Conservation (phyloP, 2,797 vertebrate genomes). For the Scolopax rusticola region DNA sequence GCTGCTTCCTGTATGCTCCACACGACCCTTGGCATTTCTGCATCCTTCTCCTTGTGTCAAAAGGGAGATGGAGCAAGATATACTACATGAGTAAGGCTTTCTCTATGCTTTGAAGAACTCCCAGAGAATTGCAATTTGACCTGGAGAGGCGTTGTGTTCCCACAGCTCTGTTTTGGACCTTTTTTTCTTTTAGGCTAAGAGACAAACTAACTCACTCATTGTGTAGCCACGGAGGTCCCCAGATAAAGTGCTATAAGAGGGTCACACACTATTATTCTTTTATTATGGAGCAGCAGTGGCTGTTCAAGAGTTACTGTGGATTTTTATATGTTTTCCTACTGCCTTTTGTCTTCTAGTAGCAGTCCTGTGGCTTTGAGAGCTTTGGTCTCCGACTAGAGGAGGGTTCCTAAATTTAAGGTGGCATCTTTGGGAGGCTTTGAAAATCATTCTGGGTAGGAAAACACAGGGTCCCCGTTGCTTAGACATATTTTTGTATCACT, state of each 20-base stretch:
- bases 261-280: not conserved
- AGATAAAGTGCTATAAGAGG: slow-evolving; percentile 18
- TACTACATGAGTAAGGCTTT: not conserved
- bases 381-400: not conserved
- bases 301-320: slow-evolving; percentile 17
- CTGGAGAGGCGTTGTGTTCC: not conserved
- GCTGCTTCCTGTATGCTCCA: fast-evolving
- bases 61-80: not conserved
- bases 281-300: not conserved
- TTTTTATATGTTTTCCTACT: slow-evolving; percentile 48
- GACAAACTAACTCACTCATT: slow-evolving; percentile 5
- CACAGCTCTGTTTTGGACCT: slow-evolving; percentile 22
- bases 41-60: not conserved
- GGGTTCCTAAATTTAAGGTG: slow-evolving; percentile 37
- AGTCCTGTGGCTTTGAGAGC: slow-evolving; percentile 44
- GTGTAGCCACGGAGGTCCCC: not conserved
- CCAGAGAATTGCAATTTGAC: not conserved
- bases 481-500: not conserved
- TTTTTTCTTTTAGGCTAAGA: not conserved
- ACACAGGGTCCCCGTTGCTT: fast-evolving
- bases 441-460: not conserved
- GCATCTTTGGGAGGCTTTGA: not conserved
- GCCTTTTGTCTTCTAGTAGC: slow-evolving; percentile 47
- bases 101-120: not conserved
- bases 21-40: not conserved